Percentiles rank a stretch among this genome's conserved stretches.
Evolutionary conservation across 1,140 invertebrate genomes (phyloP).

Genomic region (Drosophila nasuta): DNA sequence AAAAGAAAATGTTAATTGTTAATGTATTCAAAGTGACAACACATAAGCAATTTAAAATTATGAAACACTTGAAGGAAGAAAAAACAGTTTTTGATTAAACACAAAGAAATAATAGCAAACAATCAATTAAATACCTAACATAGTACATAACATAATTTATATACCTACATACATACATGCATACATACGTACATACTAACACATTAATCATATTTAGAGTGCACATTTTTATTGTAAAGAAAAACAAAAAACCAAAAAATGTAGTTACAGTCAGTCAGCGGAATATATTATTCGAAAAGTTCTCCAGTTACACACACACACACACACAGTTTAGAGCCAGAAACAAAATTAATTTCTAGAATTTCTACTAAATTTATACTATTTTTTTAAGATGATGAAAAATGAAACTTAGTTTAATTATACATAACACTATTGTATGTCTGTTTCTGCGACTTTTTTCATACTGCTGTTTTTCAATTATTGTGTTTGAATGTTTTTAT

Average conservation of each 20-base stretch:
- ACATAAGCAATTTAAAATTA: conserved; percentile 68
- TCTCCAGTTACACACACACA: conserved; percentile 18
- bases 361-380: conserved; percentile 26
- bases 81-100: conserved; percentile 62
- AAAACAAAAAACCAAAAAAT: conserved; percentile 9
- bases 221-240: conserved; percentile 48
- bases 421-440: conserved; percentile 5
- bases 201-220: conserved; percentile 37
- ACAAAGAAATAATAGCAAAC: conserved; percentile 59
- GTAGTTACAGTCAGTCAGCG: conserved; percentile 13
- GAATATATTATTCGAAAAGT: conserved; percentile 21
- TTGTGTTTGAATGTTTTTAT: conserved; percentile 37
- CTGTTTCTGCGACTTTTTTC: conserved; percentile 6
- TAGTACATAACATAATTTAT: conserved; percentile 44
- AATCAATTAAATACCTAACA: conserved; percentile 58
- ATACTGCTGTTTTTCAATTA: conserved; percentile 45
- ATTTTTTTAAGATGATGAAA: conserved; percentile 6
- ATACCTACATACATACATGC: conserved; percentile 29
- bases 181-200: conserved; percentile 32
- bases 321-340: conserved; percentile 21
- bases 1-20: conserved; percentile 71
- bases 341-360: conserved; percentile 26
- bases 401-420: conserved; percentile 11
- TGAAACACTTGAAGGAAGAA: conserved; percentile 48
- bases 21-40: conserved; percentile 68